Percentiles rank a stretch among this genome's conserved stretches.
Evolutionary conservation across 1,140 invertebrate genomes (phyloP).

Genomic region (Lethrus apterus): DNA sequence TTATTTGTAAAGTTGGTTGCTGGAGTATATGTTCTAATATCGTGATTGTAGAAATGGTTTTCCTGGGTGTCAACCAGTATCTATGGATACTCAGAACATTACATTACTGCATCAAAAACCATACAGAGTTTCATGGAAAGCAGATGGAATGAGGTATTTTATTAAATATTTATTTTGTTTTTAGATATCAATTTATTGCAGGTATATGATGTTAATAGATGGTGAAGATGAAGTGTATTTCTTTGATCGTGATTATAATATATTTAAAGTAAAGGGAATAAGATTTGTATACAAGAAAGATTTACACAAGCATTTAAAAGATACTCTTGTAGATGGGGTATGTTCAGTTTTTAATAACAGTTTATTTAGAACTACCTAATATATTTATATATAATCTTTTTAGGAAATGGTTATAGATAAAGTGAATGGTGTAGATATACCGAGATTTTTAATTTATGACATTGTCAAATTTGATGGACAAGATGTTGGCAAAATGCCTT

Average conservation of each 20-base stretch:
- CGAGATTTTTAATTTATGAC: slow-evolving; percentile 93
- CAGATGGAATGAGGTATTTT: slow-evolving; percentile 80
- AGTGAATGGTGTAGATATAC: slow-evolving; percentile 62
- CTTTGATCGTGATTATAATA: slow-evolving; percentile 89
- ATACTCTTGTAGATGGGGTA: slow-evolving; percentile 92
- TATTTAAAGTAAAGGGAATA: slow-evolving; percentile 80
- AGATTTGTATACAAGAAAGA: slow-evolving; percentile 73
- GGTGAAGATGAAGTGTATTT: slow-evolving; percentile 81
- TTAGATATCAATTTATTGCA: slow-evolving; percentile 37
- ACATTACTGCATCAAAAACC: slow-evolving; percentile 66
- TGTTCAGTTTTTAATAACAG: slow-evolving; percentile 30
- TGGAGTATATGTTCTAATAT: not conserved
- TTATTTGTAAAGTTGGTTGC: slow-evolving; percentile 23
- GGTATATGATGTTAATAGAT: slow-evolving; percentile 96
- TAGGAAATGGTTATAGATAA: slow-evolving; percentile 94
- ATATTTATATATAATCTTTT: slow-evolving; percentile 22
- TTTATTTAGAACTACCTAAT: not conserved
- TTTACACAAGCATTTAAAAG: slow-evolving; percentile 57
- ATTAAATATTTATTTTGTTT: slow-evolving; percentile 6
- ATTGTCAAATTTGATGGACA: slow-evolving; percentile 77
- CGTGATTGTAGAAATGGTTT: slow-evolving; percentile 62
- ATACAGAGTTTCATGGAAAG: slow-evolving; percentile 98
- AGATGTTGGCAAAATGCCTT: slow-evolving; percentile 68
- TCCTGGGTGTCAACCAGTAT: slow-evolving; percentile 94
- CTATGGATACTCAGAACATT: slow-evolving; percentile 86